Base-by-base conservation (phyloP, 2,797 vertebrate genomes). In the Sebastolobus alascanus region DNA sequence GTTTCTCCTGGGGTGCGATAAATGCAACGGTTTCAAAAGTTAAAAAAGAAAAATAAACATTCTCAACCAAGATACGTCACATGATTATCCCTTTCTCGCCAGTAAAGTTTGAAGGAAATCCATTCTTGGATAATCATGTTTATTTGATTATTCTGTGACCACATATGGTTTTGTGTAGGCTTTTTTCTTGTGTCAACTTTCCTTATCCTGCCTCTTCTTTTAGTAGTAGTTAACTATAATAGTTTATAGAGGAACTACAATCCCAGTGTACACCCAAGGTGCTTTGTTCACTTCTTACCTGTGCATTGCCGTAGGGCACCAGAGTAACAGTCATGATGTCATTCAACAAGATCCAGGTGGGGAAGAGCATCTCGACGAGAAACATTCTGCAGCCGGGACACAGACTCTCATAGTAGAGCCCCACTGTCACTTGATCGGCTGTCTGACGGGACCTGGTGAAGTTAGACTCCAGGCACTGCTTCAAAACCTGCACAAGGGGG, bases 271-370 rank as follows among this genome's bases (percentile, higher is more conserved):
- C 3, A 31, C 3, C n/a, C 8, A 12, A 16, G 9, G 6, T 66
- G 54, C 43, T 55, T 27, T 8, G 38, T 46, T 25, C 4, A 58
- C 25, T 59, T 55, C 84, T 54, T 90, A 99, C 98, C 95, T 94
- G 2, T 0, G 98, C 97, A 0, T 99, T 99, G 12, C 98, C 98
- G 0, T 94, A 99, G 6, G 98, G 98, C 65, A 99, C 97, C 85
- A 99, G 91, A 0, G 94, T 96, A 76, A 99, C 54, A 6, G 56
- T 76, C 83, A 99, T 94, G 84, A 96, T 96, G 4, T 96, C 91
- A 0, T 0, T 0, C 2, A 98, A 93, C 96, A 99, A 75, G 29
- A 96, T 0, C 94, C 94, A 97, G 0, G 98, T 95, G 1, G 97
- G 96, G 55, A 96, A 95, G 71, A 99, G 96, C 68, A 95, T 55